Evolutionary conservation across 2,113 vertebrate species (phyloP).

Genomic region (Ceuthmochares aereus): DNA sequence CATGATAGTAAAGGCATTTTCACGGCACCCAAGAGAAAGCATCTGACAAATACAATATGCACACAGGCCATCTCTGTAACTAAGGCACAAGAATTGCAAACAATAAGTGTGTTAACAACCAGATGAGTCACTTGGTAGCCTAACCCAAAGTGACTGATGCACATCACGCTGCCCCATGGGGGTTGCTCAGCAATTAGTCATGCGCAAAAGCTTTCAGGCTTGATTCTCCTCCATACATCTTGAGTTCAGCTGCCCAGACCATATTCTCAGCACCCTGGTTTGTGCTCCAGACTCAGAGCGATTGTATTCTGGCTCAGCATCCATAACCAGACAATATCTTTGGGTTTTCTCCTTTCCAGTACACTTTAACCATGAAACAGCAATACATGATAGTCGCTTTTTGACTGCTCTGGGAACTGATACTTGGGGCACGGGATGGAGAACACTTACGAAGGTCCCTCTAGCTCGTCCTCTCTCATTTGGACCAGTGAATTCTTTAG

Average conservation of each 20-base stretch:
- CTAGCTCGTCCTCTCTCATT: constrained; percentile 81
- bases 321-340: background rate
- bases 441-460: constrained; percentile 89
- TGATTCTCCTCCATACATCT: background rate
- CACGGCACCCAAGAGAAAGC: background rate
- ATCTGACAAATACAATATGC: accelerated
- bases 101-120: accelerated
- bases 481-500: constrained; percentile 81
- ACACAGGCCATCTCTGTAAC: background rate
- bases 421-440: background rate
- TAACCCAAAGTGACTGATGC: background rate
- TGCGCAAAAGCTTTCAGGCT: background rate
- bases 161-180: accelerated
- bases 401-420: background rate
- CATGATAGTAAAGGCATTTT: accelerated
- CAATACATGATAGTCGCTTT: accelerated
- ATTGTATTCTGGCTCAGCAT: background rate
- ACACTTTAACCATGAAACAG: background rate
- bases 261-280: background rate
- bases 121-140: background rate
- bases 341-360: background rate
- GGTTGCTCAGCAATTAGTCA: background rate
- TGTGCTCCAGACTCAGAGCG: background rate
- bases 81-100: background rate
- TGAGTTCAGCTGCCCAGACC: background rate